phyloP scores from a whole-genome alignment of 1,140 invertebrate genomes.

The Oryctes rhinoceros region DNA sequence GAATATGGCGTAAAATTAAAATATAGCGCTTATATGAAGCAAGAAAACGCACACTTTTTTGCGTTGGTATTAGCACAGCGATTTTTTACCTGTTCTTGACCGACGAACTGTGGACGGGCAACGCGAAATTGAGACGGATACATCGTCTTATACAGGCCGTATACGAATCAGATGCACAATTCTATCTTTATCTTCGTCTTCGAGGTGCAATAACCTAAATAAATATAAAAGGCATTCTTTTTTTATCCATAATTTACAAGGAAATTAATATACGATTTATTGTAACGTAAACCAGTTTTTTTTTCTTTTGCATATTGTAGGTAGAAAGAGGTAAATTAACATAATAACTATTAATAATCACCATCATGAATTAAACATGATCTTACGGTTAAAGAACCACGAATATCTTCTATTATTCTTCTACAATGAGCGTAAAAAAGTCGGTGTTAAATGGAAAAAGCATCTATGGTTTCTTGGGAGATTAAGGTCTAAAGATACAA shows the following conservation, averaged over 20 bases:
- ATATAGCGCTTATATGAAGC: too few relatives aligned
- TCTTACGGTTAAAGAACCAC: not conserved
- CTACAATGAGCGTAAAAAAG: too few relatives aligned
- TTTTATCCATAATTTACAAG: not conserved
- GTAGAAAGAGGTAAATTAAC: not conserved
- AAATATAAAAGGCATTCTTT: not conserved
- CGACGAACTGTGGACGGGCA: not conserved
- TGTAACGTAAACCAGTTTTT: not conserved
- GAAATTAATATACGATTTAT: not conserved
- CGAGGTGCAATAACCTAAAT: slow-evolving; percentile 14
- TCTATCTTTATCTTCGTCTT: too few relatives aligned
- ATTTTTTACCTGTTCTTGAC: not conserved
- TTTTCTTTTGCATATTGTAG: not conserved
- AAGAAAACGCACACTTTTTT: not conserved
- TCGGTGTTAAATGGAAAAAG: too few relatives aligned
- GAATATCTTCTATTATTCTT: too few relatives aligned
- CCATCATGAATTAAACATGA: slow-evolving; percentile 4
- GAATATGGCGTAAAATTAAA: too few relatives aligned
- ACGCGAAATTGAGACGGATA: slow-evolving; percentile 15
- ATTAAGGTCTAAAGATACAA: too few relatives aligned
- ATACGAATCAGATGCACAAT: not conserved
- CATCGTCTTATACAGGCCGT: not conserved
- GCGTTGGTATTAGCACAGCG: not conserved
- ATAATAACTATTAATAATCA: not conserved
- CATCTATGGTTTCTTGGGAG: too few relatives aligned